Conservation (phyloP, 2,888 invertebrate species). For the Empis livida region DNA sequence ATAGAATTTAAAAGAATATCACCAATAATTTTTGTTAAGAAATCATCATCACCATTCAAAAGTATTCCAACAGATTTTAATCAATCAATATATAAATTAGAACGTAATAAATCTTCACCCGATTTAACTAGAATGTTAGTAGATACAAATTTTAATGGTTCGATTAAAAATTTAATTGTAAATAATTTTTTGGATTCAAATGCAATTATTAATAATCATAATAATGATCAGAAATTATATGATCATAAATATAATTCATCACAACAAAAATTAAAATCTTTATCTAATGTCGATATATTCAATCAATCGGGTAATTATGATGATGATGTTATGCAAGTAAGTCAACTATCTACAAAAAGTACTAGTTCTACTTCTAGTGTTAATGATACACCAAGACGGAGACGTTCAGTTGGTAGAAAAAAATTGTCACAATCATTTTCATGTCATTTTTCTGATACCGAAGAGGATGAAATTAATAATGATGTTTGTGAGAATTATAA, state of each 20-base stretch:
- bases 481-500: not conserved
- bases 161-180: conserved; percentile 22
- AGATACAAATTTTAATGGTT: conserved; percentile 24
- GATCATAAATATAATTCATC: conserved; percentile 2
- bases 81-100: no score
- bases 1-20: not conserved
- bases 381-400: conserved; percentile 28
- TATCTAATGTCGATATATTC: conserved; percentile 2
- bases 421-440: conserved; percentile 34
- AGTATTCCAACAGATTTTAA: conserved; percentile 4
- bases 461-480: conserved; percentile 11
- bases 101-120: conserved; percentile 9
- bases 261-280: conserved; percentile 1
- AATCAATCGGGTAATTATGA: conserved; percentile 10
- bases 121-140: conserved; percentile 17
- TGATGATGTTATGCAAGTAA: conserved; percentile 26
- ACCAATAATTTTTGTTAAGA: not conserved
- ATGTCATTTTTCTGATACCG: conserved; percentile 19
- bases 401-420: conserved; percentile 29
- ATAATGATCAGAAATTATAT: no score
- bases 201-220: not conserved
- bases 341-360: conserved; percentile 20
- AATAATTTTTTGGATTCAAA: conserved; percentile 1
- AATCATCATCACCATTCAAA: conserved; percentile 1
- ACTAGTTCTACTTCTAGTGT: conserved; percentile 25